Percentiles rank a stretch among this genome's conserved stretches.
phyloP scores from a whole-genome alignment of 2,113 vertebrate genomes.

The Thalassarche chlororhynchos region DNA sequence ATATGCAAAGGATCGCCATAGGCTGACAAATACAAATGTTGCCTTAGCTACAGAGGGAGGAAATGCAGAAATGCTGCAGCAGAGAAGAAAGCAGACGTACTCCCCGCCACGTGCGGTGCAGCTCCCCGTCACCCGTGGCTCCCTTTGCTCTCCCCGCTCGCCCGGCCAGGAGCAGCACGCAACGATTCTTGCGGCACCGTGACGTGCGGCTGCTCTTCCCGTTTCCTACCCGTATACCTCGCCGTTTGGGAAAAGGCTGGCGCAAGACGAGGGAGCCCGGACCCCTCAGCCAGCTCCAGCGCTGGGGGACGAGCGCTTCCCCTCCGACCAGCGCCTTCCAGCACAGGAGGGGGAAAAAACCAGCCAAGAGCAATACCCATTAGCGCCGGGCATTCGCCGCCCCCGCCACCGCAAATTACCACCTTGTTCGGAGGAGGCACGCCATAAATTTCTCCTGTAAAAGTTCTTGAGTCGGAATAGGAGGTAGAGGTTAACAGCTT shows the following conservation, averaged over 20 bases:
- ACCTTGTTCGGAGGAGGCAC: conserved; percentile 19
- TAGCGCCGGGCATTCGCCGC: not conserved
- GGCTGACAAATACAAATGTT: conserved; percentile 61
- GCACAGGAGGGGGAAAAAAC: not conserved
- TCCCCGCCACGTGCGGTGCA: not conserved
- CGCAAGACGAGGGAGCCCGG: not conserved
- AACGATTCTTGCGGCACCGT: accelerated
- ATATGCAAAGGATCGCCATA: conserved; percentile 50
- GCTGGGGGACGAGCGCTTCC: not conserved
- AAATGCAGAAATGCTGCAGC: not conserved
- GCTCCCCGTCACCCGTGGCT: not conserved
- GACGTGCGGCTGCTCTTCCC: not conserved
- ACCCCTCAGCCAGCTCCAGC: not conserved
- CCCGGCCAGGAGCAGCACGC: not conserved
- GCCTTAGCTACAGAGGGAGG: not conserved
- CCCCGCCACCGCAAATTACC: not conserved
- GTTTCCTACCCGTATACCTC: accelerated
- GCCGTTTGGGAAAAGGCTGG: accelerated
- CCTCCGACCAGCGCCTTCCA: not conserved
- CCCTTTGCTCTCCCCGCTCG: not conserved
- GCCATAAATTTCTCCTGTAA: conserved; percentile 60
- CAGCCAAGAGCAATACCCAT: conserved; percentile 24
- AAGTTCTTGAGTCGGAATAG: conserved; percentile 31
- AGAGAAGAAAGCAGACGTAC: not conserved
- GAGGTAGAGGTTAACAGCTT: conserved; percentile 63